phyloP scores from a whole-genome alignment of 2,113 vertebrate genomes.

The Aix galericulata region DNA sequence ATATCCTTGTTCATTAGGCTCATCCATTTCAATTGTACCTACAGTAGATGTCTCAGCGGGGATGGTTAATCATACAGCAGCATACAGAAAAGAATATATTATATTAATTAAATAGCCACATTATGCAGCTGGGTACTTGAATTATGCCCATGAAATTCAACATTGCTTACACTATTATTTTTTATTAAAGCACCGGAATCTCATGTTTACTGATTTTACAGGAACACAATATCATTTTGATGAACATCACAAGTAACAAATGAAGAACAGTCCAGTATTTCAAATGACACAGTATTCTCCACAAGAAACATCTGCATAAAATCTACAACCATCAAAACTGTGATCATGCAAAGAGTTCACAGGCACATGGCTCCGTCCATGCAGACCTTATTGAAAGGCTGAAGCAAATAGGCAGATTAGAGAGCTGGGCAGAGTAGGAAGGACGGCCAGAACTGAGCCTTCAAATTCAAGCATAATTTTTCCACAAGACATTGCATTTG shows the following conservation, averaged over 20 bases:
- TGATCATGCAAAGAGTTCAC: neutral
- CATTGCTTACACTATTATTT: conserved; percentile 56
- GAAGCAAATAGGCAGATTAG: neutral
- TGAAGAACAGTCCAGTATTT: neutral
- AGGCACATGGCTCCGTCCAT: neutral
- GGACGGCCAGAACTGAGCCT: neutral
- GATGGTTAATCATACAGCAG: conserved; percentile 68
- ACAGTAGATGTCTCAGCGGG: conserved; percentile 46
- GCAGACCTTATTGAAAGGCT: neutral
- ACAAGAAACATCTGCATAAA: neutral
- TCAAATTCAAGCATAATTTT: neutral
- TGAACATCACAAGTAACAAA: conserved; percentile 21
- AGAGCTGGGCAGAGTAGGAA: neutral
- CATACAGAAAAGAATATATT: conserved; percentile 58
- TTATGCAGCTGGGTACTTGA: conserved; percentile 60
- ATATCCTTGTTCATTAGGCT: conserved; percentile 71
- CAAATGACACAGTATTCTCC: neutral
- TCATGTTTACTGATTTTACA: conserved; percentile 44
- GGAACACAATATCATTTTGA: conserved; percentile 12
- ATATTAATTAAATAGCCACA: conserved; percentile 71
- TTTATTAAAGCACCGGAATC: conserved; percentile 17
- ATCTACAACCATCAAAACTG: neutral
- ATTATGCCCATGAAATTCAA: conserved; percentile 57
- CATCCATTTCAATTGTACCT: conserved; percentile 73
- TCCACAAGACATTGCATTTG: neutral